Conservation (phyloP, 2,113 vertebrate species). For the Tauraco erythrolophus region DNA sequence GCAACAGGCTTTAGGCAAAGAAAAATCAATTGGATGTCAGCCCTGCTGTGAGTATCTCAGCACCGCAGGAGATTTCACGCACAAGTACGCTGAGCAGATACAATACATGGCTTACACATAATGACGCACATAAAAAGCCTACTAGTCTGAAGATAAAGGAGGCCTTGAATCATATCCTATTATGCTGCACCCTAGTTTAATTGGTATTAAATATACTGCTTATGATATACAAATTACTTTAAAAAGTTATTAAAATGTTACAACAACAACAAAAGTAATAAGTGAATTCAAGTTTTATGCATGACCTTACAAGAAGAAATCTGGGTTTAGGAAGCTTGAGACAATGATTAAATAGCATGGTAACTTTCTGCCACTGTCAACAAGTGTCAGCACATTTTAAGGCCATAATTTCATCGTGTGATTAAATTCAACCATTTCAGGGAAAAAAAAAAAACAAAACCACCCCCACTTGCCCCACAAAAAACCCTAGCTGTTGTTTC, state of each 20-base stretch:
- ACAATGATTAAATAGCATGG: not conserved
- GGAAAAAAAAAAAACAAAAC: not conserved
- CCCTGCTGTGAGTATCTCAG: not conserved
- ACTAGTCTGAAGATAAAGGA: slow-evolving; percentile 18
- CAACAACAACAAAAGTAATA: slow-evolving; percentile 54
- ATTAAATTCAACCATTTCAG: slow-evolving; percentile 28
- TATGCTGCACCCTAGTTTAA: slow-evolving; percentile 53
- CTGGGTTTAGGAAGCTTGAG: slow-evolving; percentile 16
- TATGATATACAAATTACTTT: slow-evolving; percentile 47
- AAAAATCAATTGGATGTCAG: not conserved
- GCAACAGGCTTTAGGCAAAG: not conserved
- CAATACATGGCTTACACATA: not conserved
- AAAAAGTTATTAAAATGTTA: slow-evolving; percentile 53
- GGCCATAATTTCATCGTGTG: slow-evolving; percentile 5
- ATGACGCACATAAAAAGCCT: slow-evolving; percentile 3
- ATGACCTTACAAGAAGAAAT: slow-evolving; percentile 40
- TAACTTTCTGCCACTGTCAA: not conserved
- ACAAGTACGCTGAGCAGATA: not conserved
- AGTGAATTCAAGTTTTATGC: slow-evolving; percentile 75
- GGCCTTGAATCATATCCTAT: slow-evolving; percentile 27
- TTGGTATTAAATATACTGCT: slow-evolving; percentile 26
- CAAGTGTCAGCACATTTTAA: slow-evolving; percentile 25
- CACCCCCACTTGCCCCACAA: rapidly evolving
- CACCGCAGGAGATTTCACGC: not conserved
- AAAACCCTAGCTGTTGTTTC: not conserved